Base-by-base conservation (phyloP, 1,140 invertebrate species). In the Drosophila elegans region DNA sequence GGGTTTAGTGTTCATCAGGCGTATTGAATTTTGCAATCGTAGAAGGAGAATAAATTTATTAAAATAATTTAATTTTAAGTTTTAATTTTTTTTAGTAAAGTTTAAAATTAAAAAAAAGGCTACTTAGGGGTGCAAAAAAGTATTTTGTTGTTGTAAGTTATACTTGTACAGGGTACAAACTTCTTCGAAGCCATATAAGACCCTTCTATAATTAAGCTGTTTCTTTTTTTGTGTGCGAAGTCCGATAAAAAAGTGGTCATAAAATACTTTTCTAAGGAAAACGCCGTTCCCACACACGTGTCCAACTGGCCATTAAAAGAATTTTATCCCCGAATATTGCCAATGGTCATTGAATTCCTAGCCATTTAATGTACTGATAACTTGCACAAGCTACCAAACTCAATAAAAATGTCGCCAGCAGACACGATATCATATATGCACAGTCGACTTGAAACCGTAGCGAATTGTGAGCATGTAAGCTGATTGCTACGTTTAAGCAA, bases 401-500 rank as follows among this genome's bases (percentile, higher is more conserved):
- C 29, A n/a, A 60, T 60, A 54, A 63, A 16, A 51, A 56, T 42
- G 29, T 38, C 45, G n/a, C 39, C 36, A 13, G 12, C 21, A 32
- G 21, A 38, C 44, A 32, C 13, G 9, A 4, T 10, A 46, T 59
- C 32, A 49, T 7, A 27, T 11, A 34, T 3, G 25, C 16, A 27
- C 21, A 34, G 16, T 13, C 10, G 41, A 38, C 42, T 38, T 27
- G 42, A 46, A 36, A 25, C 55, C 25, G 25, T 3, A 38, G 56
- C 25, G 55, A 66, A 53, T 66, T 66, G 66, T 66, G 64, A 25
- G n/a, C 55, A 48, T 53, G 56, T 75, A 75, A 76, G 73, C 73
- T 67, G 46, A 76, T 76, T 76, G 73, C 61, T 36, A 36, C 73
- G 53, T 76, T 76, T 76, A 76, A 71, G 67, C 41, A 48, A 72